Evolutionary conservation across 1,140 invertebrate genomes (phyloP), one percentile per base, ranked within the genome.

Genomic region (Lordiphosa mommai): DNA sequence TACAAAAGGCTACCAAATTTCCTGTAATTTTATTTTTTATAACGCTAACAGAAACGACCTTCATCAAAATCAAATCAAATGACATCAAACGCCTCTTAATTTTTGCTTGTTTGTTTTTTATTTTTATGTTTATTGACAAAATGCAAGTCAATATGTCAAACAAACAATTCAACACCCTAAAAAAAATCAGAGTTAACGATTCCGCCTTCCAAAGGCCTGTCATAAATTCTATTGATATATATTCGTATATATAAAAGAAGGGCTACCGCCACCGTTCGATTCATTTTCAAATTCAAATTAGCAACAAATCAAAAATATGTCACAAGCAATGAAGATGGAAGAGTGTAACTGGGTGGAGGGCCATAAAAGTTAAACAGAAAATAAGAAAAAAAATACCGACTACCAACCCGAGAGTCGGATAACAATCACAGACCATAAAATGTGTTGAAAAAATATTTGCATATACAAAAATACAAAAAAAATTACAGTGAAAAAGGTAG

Each of bases 81-180:
- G 32, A 58, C 65, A 65, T 60, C 66, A 74, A 80, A 49, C 55
- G 65, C 34, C 48, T 56, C 29, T 66, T 50, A 50, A 34, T 36
- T 36, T 27, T 27, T 27, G 23, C 23, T 27, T 27, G 23, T 27
- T 27, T 27, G 23, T 27, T 27, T 27, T 27, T 27, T 27, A 27
- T 27, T 27, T 27, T 50, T 30, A 34, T 41, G 55, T 69, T 53
- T 51, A 67, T 67, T 74, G 66, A 82, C 61, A 72, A 63, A 80
- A 76, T 82, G 61, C 76, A 80, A 68, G 77, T 84, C 77, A 76
- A 68, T 71, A 47, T 82, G 74, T 66, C 76, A 50, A 44, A 20
- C 43, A 36, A 6, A 33, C 33, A 23, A 80, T 76, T 80, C 76
- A 55, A 67, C 71, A 63, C 47, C 46, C 36, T n/a, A 17, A 66